A percentile compares a stretch with the other conserved stretches of the same genome.
Conservation (phyloP, 1,140 invertebrate genomes). For the Planococcus citri region DNA sequence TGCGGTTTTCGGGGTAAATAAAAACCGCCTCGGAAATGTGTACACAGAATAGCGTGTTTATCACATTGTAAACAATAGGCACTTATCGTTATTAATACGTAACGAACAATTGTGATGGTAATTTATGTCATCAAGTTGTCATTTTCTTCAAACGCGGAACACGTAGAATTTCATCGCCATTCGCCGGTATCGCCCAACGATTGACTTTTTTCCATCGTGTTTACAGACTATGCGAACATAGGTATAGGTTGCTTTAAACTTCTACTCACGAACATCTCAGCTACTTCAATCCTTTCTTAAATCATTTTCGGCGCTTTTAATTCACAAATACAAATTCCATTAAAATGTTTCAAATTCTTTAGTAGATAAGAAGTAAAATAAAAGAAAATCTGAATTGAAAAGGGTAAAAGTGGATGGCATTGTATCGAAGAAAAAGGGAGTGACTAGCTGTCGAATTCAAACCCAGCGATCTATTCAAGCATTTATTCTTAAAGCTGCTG, state of each 20-base stretch:
- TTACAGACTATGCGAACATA: no score
- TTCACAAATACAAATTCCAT: conserved; percentile 13
- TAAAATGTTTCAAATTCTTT: conserved; percentile 19
- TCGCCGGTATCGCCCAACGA: no score
- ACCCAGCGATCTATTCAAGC: conserved; percentile 12
- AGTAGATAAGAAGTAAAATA: conserved; percentile 13
- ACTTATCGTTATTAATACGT: not conserved
- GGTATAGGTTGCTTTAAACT: no score
- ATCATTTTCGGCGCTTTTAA: not conserved
- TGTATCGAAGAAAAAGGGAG: conserved; percentile 18
- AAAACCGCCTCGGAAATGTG: not conserved
- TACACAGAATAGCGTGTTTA: not conserved
- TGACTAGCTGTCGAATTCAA: conserved; percentile 18
- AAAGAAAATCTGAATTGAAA: conserved; percentile 11
- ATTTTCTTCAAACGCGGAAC: not conserved
- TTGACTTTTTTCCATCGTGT: no score
- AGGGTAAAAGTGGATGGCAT: conserved; percentile 19
- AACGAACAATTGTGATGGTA: not conserved
- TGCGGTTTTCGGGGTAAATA: not conserved
- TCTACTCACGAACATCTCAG: not conserved
- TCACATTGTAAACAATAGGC: not conserved
- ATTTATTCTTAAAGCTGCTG: conserved; percentile 17
- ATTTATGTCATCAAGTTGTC: not conserved
- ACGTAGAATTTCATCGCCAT: no score
- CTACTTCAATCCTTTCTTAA: not conserved